Conservation (phyloP, 2,113 vertebrate genomes). For the Axis porcinus region DNA sequence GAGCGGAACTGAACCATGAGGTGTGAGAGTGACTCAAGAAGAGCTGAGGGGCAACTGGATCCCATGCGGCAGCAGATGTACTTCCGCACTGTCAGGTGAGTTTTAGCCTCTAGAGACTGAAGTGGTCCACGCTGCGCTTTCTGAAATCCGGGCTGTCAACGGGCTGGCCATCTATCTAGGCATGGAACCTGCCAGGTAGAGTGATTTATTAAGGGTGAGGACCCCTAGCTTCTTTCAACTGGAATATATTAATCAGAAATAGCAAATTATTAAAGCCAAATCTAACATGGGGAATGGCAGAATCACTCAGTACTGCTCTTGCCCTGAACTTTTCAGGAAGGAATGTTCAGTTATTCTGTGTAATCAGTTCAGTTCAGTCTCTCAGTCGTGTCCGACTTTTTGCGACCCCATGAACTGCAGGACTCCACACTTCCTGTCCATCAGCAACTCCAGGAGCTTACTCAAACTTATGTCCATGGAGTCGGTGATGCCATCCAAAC, state of each 20-base stretch:
- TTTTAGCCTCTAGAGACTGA: constrained; percentile 79
- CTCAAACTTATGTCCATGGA: neutral
- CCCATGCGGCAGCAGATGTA: constrained; percentile 84
- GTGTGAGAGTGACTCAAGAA: constrained; percentile 85
- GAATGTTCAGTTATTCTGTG: neutral
- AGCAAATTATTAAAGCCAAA: neutral
- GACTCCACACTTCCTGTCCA: neutral
- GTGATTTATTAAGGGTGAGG: neutral
- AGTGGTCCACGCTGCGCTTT: constrained; percentile 83
- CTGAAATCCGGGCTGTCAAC: constrained; percentile 83
- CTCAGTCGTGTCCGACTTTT: neutral
- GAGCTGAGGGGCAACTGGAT: constrained; percentile 82
- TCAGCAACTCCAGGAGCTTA: neutral
- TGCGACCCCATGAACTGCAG: neutral
- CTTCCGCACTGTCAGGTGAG: constrained; percentile 86
- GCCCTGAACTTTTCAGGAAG: neutral
- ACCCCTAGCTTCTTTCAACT: neutral
- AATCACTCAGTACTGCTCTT: neutral
- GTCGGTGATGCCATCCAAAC: neutral
- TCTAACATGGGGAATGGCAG: neutral
- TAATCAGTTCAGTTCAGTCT: fast-evolving
- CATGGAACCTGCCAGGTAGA: neutral
- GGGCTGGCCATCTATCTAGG: constrained; percentile 77
- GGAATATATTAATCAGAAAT: neutral
- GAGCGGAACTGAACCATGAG: constrained; percentile 66